Conservation (phyloP, 1,140 invertebrate species). For the Akabosia matsudoensis region DNA sequence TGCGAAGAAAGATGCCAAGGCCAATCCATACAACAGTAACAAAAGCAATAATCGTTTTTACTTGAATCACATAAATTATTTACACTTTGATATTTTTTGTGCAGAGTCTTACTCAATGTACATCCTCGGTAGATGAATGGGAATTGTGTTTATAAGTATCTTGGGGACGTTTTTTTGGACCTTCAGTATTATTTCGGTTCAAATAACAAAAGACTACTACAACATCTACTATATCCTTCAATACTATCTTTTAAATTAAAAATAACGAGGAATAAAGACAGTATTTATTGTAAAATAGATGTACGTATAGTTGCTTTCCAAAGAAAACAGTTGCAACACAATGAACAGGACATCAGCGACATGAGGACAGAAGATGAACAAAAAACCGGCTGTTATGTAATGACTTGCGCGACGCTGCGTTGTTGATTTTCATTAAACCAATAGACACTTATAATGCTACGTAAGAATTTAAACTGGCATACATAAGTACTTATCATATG, state of each 20-base stretch:
- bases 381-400: neutral
- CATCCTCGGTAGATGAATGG: no score
- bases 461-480: no score
- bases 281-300: neutral
- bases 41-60: constrained; percentile 21
- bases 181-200: neutral
- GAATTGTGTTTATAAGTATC: neutral
- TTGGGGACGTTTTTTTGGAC: neutral
- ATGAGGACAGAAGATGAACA: neutral
- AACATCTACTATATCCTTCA: neutral
- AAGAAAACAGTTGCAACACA: neutral
- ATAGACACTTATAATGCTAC: neutral
- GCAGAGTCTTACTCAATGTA: no score
- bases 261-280: neutral
- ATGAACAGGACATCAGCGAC: neutral
- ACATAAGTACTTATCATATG: neutral
- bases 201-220: neutral
- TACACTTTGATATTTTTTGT: neutral
- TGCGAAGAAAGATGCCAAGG: constrained; percentile 18
- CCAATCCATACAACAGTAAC: constrained; percentile 2
- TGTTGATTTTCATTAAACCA: neutral
- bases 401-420: neutral
- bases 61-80: constrained; percentile 21
- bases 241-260: neutral
- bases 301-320: neutral